Evolutionary conservation across 64 coral and sea anemone genomes (phyloP), one percentile per base, ranked within the genome.

Genomic region (Orbicella faveolata): DNA sequence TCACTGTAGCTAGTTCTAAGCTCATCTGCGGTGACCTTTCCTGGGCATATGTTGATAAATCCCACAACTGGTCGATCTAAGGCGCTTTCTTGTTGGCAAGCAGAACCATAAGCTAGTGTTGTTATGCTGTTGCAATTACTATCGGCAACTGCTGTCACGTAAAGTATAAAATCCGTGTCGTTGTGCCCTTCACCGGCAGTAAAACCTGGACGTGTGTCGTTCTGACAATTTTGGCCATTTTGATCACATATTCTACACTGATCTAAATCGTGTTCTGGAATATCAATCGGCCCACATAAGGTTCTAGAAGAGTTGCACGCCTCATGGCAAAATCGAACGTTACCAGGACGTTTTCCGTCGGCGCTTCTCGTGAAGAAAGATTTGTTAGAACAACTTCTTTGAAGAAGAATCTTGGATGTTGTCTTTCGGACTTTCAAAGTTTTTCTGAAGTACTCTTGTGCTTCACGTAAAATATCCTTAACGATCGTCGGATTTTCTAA

Each of bases 41-140:
- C 57, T 0, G 94, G 94, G 17, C 97, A 99, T n/a, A 99, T 88
- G 57, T 99, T 99, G 19, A 99, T 63, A 86, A 96, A 96, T 19
- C 97, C 97, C 8, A 92, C 97, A 62, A 99, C 67, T 3, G 97
- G 97, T 9, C 97, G 79, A 61, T 99, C 97, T 12, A 96, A 35
- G 20, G n/a, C 75, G 2, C 76, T 79, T 12, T 99, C 97, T 79
- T 95, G 97, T 76, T 99, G 97, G 34, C 97, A 99, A 17, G 86
- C 84, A 9, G 97, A 88, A 19, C 94, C 97, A 75, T 99, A 99
- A 2, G 97, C 97, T 14, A 99, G 36, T 0, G 94, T 93, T 18
- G 80, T 89, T 13, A 26, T 89, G 35, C 77, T 83, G 30, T 91
- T 52, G 66, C 97, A 99, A 10, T 99, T 93, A 8, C 80, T 62